Conservation (phyloP, 2,797 vertebrate species). For the Thamnophis elegans region DNA sequence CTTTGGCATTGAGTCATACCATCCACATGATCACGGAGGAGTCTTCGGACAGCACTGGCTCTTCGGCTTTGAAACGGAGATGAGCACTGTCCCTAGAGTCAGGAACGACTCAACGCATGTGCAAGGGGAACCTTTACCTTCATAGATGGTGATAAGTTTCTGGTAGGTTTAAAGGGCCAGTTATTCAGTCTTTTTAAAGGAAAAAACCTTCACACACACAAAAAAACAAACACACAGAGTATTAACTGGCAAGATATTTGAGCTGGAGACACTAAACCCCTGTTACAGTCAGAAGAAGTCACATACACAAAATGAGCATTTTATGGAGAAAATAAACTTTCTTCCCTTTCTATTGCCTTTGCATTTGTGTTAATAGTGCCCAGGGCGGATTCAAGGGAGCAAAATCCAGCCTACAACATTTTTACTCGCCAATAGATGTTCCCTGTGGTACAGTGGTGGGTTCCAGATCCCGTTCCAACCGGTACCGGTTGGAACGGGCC, state of each 20-base stretch:
- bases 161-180: neutral
- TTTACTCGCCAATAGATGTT: neutral
- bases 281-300: neutral
- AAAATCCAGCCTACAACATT: neutral
- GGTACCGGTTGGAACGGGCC: too few species aligned
- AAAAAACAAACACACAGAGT: neutral
- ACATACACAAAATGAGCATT: neutral
- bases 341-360: neutral
- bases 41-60: too few species aligned
- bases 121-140: too few species aligned
- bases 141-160: neutral
- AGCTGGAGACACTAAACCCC: neutral
- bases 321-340: neutral
- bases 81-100: too few species aligned
- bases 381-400: neutral
- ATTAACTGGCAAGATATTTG: neutral
- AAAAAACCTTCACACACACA: neutral
- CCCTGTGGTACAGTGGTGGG: neutral
- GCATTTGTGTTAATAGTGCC: neutral
- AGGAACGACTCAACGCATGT: too few species aligned
- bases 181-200: neutral
- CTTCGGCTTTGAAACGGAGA: too few species aligned
- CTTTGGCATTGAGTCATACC: too few species aligned
- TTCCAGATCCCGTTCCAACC: too few species aligned
- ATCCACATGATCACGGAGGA: too few species aligned